Evolutionary conservation across 2,888 invertebrate species (phyloP).

Genomic region (Sinotaia quadrata): DNA sequence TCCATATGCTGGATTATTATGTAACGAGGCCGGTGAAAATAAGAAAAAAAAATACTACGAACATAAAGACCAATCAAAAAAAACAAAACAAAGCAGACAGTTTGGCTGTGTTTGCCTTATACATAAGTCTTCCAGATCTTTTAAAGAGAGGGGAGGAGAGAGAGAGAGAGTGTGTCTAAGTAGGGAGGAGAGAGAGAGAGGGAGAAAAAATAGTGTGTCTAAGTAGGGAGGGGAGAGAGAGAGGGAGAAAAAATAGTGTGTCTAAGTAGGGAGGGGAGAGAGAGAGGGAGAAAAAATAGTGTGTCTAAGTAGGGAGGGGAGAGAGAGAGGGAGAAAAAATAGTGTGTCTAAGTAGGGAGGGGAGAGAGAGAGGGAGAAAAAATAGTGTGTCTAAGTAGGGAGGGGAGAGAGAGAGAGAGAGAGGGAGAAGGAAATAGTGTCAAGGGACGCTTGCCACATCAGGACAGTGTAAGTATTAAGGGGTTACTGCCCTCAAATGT

Average conservation of each 20-base stretch:
- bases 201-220: not conserved
- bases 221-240: not conserved
- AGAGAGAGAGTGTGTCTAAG: too few species aligned
- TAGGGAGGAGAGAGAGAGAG: not conserved
- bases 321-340: not conserved
- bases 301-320: not conserved
- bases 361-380: not conserved
- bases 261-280: not conserved
- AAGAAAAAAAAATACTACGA: too few species aligned
- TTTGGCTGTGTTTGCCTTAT: too few species aligned
- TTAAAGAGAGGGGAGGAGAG: too few species aligned
- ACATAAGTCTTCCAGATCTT: too few species aligned
- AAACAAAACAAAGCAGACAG: too few species aligned
- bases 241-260: not conserved
- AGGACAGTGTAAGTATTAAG: too few species aligned
- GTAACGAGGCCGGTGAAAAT: too few species aligned
- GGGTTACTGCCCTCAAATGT: too few species aligned
- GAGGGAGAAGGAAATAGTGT: not conserved
- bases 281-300: not conserved
- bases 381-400: not conserved
- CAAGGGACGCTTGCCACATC: too few species aligned
- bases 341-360: not conserved
- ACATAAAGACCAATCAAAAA: too few species aligned
- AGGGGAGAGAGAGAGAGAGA: not conserved
- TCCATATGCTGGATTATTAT: too few species aligned